A percentile compares a stretch with the other conserved stretches of the same genome.
phyloP scores from a whole-genome alignment of 2,888 invertebrate genomes.

The Empis livida region DNA sequence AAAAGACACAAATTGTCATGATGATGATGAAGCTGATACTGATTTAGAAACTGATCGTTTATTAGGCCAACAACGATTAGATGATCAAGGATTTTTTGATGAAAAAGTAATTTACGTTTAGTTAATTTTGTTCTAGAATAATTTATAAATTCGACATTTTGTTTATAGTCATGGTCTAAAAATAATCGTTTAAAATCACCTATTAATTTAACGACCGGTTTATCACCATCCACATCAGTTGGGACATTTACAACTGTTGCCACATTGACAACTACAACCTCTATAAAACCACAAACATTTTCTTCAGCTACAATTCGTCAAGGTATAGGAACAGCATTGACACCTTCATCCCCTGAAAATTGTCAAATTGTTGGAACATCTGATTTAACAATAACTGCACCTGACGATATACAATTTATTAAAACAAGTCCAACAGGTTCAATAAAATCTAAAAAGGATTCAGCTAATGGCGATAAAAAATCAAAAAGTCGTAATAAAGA shows the following conservation, averaged over 20 bases:
- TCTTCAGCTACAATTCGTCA: slow-evolving; percentile 34
- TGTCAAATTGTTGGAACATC: slow-evolving; percentile 28
- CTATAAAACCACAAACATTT: slow-evolving; percentile 24
- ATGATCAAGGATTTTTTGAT: slow-evolving; percentile 80
- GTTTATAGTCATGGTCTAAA: slow-evolving; percentile 23
- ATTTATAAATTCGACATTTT: background rate
- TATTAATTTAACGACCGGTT: slow-evolving; percentile 11
- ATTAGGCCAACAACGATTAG: slow-evolving; percentile 85
- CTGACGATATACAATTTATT: slow-evolving; percentile 32
- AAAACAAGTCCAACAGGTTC: slow-evolving; percentile 42
- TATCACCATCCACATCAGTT: slow-evolving; percentile 19
- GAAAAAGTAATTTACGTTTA: slow-evolving; percentile 38
- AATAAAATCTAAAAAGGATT: slow-evolving; percentile 41
- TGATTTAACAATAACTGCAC: slow-evolving; percentile 25
- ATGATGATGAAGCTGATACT: slow-evolving; percentile 84
- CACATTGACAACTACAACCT: slow-evolving; percentile 10
- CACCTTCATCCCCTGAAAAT: slow-evolving; percentile 29
- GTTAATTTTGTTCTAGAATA: background rate
- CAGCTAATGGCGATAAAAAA: slow-evolving; percentile 30
- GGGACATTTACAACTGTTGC: slow-evolving; percentile 18
- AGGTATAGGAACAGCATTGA: slow-evolving; percentile 32
- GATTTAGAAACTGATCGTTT: slow-evolving; percentile 95
- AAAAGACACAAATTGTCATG: slow-evolving; percentile 37
- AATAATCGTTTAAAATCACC: slow-evolving; percentile 19
- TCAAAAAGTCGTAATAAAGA: slow-evolving; percentile 34